A percentile compares a stretch with the other conserved stretches of the same genome.
These are phyloP conservation scores for Squalus acanthias DNA, from an alignment of 2,797 vertebrate genomes.

Conservation along the genomic window DNA sequence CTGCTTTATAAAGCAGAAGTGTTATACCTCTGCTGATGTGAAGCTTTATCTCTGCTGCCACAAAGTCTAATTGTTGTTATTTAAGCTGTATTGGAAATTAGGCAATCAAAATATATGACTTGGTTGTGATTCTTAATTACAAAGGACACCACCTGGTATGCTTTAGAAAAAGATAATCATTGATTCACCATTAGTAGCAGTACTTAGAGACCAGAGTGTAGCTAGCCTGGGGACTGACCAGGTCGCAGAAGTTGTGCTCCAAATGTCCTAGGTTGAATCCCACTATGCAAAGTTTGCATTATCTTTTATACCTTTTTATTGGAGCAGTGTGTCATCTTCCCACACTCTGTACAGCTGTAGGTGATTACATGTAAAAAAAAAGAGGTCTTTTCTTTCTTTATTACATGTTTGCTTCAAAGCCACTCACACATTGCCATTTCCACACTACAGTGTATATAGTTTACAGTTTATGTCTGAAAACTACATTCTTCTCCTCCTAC, in stretches of 20 bases:
- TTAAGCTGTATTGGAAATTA: background rate
- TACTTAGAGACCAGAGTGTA: background rate
- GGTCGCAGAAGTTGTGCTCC: background rate
- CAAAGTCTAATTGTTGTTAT: background rate
- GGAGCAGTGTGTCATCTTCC: background rate
- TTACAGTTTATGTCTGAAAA: background rate
- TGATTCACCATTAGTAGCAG: background rate
- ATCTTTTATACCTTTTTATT: background rate
- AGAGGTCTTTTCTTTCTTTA: too few species aligned
- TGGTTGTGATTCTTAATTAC: background rate
- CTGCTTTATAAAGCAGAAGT: background rate
- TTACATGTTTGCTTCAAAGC: background rate
- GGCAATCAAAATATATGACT: background rate
- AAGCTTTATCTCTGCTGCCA: too few species aligned
- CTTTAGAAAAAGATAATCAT: background rate
- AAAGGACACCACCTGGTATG: too few species aligned
- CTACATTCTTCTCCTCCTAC: background rate
- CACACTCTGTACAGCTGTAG: background rate
- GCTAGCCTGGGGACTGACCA: background rate
- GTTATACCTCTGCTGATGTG: background rate
- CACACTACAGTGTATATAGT: background rate
- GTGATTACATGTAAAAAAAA: too few species aligned
- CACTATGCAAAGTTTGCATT: background rate
- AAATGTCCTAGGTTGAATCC: background rate
- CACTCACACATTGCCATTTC: background rate